Evolutionary conservation across 2,888 invertebrate genomes (phyloP).

Genomic region (Drepana falcataria): DNA sequence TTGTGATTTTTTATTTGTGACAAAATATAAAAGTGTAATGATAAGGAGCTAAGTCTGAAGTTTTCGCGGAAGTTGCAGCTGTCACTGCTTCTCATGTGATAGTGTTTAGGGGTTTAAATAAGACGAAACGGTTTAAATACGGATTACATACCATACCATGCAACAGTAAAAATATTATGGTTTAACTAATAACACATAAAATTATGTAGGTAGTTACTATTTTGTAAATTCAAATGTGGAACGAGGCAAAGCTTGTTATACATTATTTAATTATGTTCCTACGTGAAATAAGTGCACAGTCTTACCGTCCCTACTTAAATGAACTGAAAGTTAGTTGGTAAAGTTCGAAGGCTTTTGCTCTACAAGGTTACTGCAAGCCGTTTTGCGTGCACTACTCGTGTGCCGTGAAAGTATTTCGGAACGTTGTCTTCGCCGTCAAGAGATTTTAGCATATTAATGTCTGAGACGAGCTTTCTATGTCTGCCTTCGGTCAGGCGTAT

Average conservation of each 20-base stretch:
- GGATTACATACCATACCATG: constrained; percentile 7
- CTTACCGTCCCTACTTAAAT: constrained; percentile 1
- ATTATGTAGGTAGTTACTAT: neutral
- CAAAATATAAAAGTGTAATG: constrained; percentile 26
- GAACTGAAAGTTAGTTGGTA: constrained; percentile 38
- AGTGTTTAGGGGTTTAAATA: constrained; percentile 31
- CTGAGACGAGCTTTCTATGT: constrained; percentile 63
- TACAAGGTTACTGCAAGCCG: constrained; percentile 54
- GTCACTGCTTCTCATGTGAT: constrained; percentile 30
- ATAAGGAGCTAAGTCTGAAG: constrained; percentile 26
- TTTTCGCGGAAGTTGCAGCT: constrained; percentile 47
- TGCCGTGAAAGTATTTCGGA: constrained; percentile 73
- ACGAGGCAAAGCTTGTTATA: too few species aligned
- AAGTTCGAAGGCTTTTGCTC: constrained; percentile 42
- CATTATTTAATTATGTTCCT: constrained; percentile 7
- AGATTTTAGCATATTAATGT: constrained; percentile 73
- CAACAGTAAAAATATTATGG: constrained; percentile 5
- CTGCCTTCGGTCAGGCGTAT: constrained; percentile 30
- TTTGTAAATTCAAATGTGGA: too few species aligned
- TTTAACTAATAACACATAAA: too few species aligned
- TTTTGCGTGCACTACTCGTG: constrained; percentile 63
- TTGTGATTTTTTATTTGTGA: neutral
- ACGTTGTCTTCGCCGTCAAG: constrained; percentile 58
- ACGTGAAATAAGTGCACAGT: neutral
- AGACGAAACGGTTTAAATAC: constrained; percentile 10